Evolutionary conservation across 2,888 invertebrate genomes (phyloP).

Genomic region (Eremobia ochroleuca): DNA sequence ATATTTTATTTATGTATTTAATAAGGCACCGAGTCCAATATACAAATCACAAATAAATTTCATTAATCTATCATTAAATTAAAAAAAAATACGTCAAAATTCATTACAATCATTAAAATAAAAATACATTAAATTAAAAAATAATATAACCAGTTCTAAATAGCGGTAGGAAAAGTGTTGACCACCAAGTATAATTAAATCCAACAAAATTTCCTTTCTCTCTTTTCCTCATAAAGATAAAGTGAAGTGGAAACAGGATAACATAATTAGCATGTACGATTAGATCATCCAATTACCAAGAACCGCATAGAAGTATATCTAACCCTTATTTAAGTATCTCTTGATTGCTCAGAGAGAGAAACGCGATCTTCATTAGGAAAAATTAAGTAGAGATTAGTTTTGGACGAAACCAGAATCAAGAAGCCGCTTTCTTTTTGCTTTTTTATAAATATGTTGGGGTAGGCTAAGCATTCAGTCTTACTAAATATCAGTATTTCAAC

Average conservation of each 20-base stretch:
- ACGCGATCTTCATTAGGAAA: not conserved
- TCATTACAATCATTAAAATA: not conserved
- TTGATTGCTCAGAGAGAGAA: slow-evolving; percentile 26
- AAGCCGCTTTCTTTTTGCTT: not conserved
- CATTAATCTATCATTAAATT: not conserved
- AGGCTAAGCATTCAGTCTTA: not conserved
- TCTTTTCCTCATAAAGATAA: not conserved
- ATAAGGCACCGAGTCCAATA: not conserved
- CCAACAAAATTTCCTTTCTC: not conserved
- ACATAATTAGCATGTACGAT: slow-evolving; percentile 19
- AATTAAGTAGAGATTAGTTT: slow-evolving; percentile 8
- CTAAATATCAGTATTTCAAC: not conserved
- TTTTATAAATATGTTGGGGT: not conserved
- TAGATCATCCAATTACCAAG: slow-evolving; percentile 19
- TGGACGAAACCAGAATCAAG: not conserved
- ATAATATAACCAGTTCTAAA: not conserved
- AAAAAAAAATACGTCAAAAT: too few species aligned
- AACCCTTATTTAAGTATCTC: slow-evolving; percentile 23
- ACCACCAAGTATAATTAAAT: not conserved
- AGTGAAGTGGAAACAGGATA: not conserved
- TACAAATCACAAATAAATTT: not conserved
- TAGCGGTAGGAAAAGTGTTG: not conserved
- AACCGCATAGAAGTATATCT: slow-evolving; percentile 7
- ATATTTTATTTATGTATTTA: not conserved
- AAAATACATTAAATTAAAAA: not conserved